A percentile compares a stretch with the other conserved stretches of the same genome.
These are phyloP conservation scores for Scotopteryx bipunctaria DNA, from an alignment of 2,888 invertebrate genomes.

Conservation along the genomic window DNA sequence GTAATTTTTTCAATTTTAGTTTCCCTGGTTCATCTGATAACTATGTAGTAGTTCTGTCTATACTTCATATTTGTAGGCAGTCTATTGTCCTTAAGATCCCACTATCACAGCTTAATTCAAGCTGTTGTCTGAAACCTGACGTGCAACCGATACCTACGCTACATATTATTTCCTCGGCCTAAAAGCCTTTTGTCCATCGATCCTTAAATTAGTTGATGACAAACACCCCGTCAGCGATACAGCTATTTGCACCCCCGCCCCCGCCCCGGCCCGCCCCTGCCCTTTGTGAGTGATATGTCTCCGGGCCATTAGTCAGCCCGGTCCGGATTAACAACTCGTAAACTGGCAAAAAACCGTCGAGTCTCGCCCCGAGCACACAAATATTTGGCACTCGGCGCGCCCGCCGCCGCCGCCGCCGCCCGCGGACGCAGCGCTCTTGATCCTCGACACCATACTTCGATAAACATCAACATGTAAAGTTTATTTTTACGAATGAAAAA, in stretches of 20 bases:
- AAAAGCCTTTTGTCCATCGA: constrained; percentile 25
- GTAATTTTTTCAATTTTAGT: no score
- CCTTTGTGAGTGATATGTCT: constrained; percentile 47
- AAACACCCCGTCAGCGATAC: constrained; percentile 27
- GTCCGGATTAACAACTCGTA: constrained; percentile 47
- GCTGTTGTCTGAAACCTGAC: no score
- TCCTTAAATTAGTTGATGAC: constrained; percentile 19
- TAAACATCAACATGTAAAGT: constrained; percentile 17
- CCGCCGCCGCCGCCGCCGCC: neutral
- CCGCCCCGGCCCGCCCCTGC: constrained; percentile 10
- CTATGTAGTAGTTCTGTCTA: no score
- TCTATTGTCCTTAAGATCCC: no score
- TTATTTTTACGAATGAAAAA: constrained; percentile 4
- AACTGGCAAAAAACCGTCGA: constrained; percentile 46
- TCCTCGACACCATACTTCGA: constrained; percentile 23
- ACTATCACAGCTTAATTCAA: no score
- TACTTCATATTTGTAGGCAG: no score
- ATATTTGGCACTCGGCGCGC: constrained; percentile 54
- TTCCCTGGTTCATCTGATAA: no score
- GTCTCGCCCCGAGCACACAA: constrained; percentile 29
- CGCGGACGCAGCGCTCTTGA: constrained; percentile 20
- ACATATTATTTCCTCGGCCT: constrained; percentile 11
- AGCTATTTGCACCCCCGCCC: constrained; percentile 17
- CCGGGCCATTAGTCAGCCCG: constrained; percentile 44
- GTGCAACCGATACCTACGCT: no score